A percentile compares a stretch with the other conserved stretches of the same genome.
Evolutionary conservation across 1,140 invertebrate genomes (phyloP).

Genomic region (Macrocentrus cingulum): DNA sequence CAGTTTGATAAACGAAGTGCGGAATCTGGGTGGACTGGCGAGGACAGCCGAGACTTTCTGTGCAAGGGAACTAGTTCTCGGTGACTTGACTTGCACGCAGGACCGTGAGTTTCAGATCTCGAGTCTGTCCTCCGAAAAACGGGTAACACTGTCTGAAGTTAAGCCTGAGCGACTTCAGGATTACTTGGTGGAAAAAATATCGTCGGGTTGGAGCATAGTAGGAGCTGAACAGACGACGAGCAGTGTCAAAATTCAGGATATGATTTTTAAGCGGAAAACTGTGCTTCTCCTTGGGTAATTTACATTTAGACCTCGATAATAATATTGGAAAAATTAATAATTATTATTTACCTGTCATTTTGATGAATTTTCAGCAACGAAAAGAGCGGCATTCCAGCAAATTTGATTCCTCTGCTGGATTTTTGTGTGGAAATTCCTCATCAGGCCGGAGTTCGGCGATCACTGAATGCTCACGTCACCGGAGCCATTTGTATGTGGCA

Average conservation of each 20-base stretch:
- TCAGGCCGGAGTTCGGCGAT: constrained; percentile 84
- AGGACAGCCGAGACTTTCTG: constrained; percentile 92
- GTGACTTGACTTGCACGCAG: constrained; percentile 67
- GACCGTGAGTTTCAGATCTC: constrained; percentile 83
- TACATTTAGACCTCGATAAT: no score
- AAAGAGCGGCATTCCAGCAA: constrained; percentile 87
- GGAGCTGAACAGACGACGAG: constrained; percentile 90
- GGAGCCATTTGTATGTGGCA: constrained; percentile 90
- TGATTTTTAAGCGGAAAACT: constrained; percentile 79
- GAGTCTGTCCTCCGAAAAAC: constrained; percentile 89
- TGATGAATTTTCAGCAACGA: constrained; percentile 74
- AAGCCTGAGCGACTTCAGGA: constrained; percentile 63
- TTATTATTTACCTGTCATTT: no score
- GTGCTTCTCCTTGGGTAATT: constrained; percentile 83
- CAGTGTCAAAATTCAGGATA: constrained; percentile 73
- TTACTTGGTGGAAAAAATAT: constrained; percentile 73
- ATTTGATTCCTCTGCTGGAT: constrained; percentile 84
- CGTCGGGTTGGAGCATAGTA: constrained; percentile 75
- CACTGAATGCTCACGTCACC: constrained; percentile 93
- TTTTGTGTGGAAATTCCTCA: constrained; percentile 89
- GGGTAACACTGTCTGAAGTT: constrained; percentile 80
- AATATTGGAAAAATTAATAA: no score
- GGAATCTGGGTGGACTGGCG: constrained; percentile 90
- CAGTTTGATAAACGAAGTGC: constrained; percentile 78
- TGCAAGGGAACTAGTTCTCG: constrained; percentile 73